phyloP scores from a whole-genome alignment of 2,797 vertebrate species.

The Margarornis squamiger region DNA sequence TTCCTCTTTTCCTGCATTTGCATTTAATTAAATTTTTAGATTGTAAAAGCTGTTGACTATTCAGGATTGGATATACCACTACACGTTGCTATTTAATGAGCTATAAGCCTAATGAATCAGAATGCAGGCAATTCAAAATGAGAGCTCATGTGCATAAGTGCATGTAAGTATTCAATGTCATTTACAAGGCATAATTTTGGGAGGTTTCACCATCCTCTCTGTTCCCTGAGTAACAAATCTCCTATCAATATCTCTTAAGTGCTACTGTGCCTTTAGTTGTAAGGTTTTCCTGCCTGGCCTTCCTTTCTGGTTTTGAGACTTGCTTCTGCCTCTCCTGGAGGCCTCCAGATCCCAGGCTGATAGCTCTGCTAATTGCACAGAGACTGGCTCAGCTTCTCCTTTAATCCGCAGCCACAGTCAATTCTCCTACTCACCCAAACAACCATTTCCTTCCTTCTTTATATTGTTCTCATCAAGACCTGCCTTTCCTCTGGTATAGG shows the following conservation, averaged over 20 bases:
- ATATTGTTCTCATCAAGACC: constrained; percentile 44
- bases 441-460: constrained; percentile 49
- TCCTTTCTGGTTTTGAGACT: not conserved
- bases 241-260: not conserved
- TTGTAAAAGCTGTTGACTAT: not conserved
- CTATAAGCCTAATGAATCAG: not conserved
- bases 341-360: not conserved
- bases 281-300: not conserved
- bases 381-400: not conserved
- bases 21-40: not conserved
- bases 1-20: not conserved
- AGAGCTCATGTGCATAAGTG: not conserved
- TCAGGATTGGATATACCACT: not conserved
- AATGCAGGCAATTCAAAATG: not conserved
- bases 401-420: not conserved
- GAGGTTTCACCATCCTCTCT: not conserved
- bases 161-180: not conserved
- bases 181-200: not conserved
- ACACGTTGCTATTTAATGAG: not conserved
- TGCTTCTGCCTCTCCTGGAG: not conserved
- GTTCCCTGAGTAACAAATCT: not conserved
- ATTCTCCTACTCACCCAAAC: constrained; percentile 15
- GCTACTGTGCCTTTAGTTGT: not conserved
- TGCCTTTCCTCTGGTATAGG: constrained; percentile 44
- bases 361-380: not conserved